These are phyloP conservation scores for Enteromius trimaculatus DNA, from an alignment of 2,797 vertebrate genomes.

Conservation along the genomic window DNA sequence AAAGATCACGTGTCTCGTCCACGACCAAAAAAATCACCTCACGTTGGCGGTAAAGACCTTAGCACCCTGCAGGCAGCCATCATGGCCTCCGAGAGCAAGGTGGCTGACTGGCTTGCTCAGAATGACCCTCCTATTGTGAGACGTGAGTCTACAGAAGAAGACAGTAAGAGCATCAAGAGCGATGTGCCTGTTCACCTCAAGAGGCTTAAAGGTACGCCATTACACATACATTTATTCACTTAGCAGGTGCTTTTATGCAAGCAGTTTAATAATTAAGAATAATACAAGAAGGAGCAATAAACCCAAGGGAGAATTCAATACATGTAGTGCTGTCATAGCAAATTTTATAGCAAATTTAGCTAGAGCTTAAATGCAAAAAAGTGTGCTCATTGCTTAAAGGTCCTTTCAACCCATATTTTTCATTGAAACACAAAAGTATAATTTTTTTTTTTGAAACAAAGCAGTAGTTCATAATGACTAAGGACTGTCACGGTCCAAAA, in stretches of 20 bases:
- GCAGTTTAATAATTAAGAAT: neutral
- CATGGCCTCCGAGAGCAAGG: constrained; percentile 97
- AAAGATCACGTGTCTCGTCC: constrained; percentile 94
- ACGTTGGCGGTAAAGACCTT: constrained; percentile 83
- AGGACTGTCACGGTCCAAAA: neutral
- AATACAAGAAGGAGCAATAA: neutral
- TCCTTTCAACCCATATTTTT: neutral
- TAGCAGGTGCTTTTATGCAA: neutral
- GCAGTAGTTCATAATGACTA: neutral
- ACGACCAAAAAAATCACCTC: constrained; percentile 86
- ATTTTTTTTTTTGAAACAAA: neutral
- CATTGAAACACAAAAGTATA: neutral
- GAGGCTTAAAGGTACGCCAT: constrained; percentile 90
- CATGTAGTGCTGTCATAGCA: neutral
- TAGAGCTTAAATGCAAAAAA: neutral
- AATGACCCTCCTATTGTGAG: constrained; percentile 93
- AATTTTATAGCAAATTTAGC: neutral
- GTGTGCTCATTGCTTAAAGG: neutral
- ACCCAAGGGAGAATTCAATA: neutral
- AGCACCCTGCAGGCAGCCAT: constrained; percentile 93
- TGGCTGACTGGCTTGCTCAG: constrained; percentile 97
- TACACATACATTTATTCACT: constrained; percentile 13
- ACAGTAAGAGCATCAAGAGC: constrained; percentile 98
- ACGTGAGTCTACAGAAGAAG: constrained; percentile 91
- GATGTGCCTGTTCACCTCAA: constrained; percentile 95